Evolutionary conservation across 2,888 invertebrate species (phyloP).

Genomic region (Hoplodrina ambigua): DNA sequence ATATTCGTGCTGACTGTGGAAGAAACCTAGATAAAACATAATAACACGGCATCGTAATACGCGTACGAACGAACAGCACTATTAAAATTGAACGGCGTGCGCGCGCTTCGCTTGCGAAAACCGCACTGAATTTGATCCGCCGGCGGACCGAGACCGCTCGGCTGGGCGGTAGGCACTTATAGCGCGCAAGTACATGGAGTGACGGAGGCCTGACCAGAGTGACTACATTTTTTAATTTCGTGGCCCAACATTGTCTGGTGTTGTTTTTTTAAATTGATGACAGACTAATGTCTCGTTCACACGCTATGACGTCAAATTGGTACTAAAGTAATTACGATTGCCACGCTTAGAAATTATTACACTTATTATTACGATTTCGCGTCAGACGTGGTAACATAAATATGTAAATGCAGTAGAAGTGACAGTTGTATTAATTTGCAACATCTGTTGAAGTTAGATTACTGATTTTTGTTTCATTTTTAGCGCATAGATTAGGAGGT

Average conservation of each 20-base stretch:
- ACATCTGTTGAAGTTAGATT: conserved; percentile 4
- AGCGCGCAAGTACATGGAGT: too few relatives aligned
- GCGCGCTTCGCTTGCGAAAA: too few relatives aligned
- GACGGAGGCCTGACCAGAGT: too few relatives aligned
- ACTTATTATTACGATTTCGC: conserved; percentile 23
- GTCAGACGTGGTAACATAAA: conserved; percentile 1
- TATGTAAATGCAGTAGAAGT: not conserved
- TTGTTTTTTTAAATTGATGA: conserved; percentile 63
- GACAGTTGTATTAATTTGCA: not conserved
- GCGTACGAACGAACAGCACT: too few relatives aligned
- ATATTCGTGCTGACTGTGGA: too few relatives aligned
- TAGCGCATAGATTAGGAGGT: too few relatives aligned
- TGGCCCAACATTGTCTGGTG: conserved; percentile 42
- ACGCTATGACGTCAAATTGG: conserved; percentile 73
- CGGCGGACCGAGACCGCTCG: too few relatives aligned
- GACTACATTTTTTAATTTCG: conserved; percentile 8
- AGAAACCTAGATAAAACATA: too few relatives aligned
- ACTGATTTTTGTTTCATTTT: not conserved
- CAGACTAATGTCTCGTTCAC: conserved; percentile 68
- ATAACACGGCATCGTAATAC: too few relatives aligned
- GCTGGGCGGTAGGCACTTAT: too few relatives aligned
- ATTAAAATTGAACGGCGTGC: too few relatives aligned
- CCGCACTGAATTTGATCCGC: too few relatives aligned
- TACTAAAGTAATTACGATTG: conserved; percentile 59
- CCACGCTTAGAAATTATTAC: conserved; percentile 22